Base-by-base conservation (phyloP, 1,140 invertebrate genomes). In the Atopsyche davidsoni region DNA sequence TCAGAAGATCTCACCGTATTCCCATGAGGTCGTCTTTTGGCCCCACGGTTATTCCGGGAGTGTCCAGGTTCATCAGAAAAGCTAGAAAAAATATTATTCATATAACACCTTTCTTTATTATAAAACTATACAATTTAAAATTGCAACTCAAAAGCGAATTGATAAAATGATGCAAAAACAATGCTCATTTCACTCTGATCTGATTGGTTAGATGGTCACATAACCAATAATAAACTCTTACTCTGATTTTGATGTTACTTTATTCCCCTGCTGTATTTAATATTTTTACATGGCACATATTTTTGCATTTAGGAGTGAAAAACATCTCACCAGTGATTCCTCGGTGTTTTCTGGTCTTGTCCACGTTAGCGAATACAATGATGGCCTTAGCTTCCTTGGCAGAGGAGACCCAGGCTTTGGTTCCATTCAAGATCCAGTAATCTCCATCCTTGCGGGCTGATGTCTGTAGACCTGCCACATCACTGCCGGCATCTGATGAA, bases 321-420 rank as follows among this genome's bases (percentile, higher is more conserved):
- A n/a, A n/a, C n/a, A n/a, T n/a, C n/a, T 23, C 39, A 60, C 59
- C 55, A 13, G 59, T 69, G 18, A 78, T 75, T 24, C 80, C 80
- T 68, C 81, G 86, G 62, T 91, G 85, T 57, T 82, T 83, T 41
- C 79, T 67, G 22, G 67, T 67, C 59, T 82, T 85, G 60, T 89
- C 82, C 23, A 85, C 78, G 19, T 83, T 86, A 3, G 86, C 87
- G 72, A 90, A 88, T 17, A 89, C 77, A 16, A 85, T 75, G 9
- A 76, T 66, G 2, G 83, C 85, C 53, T 81, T 75, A 1, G 85
- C 78, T 65, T 88, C 83, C 54, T 79, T 76, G 1, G 80, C 84
- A 62, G 84, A 89, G 1, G 87, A 87, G 11, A 89, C 86, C 84
- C 84, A 87, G 11, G 82, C 79, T 67, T 91, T 91, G 45, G 80